Percentiles rank a stretch among this genome's conserved stretches.
These are phyloP conservation scores for Coturnix japonica DNA, from an alignment of 2,113 vertebrate genomes.

Conservation along the genomic window DNA sequence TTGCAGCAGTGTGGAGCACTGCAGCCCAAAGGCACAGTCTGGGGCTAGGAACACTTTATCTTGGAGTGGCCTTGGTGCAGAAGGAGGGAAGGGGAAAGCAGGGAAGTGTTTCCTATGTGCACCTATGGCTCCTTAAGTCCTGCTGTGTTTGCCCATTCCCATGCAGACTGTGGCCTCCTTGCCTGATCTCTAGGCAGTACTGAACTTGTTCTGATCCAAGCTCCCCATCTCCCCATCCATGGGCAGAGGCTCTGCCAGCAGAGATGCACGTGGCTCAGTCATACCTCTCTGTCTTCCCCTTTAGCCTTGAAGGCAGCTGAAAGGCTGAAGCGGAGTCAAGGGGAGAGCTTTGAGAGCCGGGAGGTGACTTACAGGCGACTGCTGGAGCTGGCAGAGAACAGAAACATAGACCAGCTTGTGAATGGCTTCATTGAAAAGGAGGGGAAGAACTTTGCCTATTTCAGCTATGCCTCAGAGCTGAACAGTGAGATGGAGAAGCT, in stretches of 20 bases:
- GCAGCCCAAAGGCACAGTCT: not conserved
- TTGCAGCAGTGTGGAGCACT: not conserved
- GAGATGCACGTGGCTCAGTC: fast-evolving
- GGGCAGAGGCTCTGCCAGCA: not conserved
- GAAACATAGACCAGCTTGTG: constrained; percentile 37
- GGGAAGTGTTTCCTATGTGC: not conserved
- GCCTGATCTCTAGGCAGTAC: not conserved
- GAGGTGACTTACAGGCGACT: constrained; percentile 65
- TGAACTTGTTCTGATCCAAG: not conserved
- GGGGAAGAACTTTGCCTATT: constrained; percentile 70
- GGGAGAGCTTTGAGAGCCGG: constrained; percentile 60
- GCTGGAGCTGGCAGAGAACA: constrained; percentile 26
- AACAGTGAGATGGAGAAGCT: constrained; percentile 53
- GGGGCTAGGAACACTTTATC: not conserved
- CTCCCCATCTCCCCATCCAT: not conserved
- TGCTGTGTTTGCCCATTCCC: not conserved
- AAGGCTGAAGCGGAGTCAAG: not conserved
- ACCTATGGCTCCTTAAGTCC: not conserved
- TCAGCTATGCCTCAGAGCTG: constrained; percentile 63
- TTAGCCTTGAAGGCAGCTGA: constrained; percentile 51
- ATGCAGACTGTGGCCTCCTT: not conserved
- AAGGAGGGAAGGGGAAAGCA: not conserved
- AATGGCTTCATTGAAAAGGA: constrained; percentile 49
- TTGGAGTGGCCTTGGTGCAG: not conserved
- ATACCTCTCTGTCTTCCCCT: not conserved